Base-by-base conservation (phyloP, 1,140 invertebrate genomes). In the Drosophila lini region DNA sequence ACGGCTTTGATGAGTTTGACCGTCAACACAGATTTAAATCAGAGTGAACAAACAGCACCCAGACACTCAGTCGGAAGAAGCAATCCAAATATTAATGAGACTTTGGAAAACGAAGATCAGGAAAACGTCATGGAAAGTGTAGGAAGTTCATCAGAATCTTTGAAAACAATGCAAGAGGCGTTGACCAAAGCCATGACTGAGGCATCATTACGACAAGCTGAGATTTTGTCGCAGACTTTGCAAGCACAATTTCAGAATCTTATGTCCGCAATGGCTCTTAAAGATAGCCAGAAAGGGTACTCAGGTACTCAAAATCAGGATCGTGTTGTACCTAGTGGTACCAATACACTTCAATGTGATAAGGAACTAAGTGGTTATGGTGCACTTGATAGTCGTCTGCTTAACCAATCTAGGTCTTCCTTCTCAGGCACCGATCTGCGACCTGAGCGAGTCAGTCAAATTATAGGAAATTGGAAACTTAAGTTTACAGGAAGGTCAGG, bases 181-280 rank as follows among this genome's bases (percentile, higher is more conserved):
- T 36, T 53, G n/a, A 53, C 32, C 31, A 36, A 53, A 36, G 32
- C 16, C 16, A 53, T 36, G 31, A 36, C 11, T 7, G 32, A 53
- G 31, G 16, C 50, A 13, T 36, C 50, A 36, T 19, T 36, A 53
- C 50, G 31, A 53, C 32, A 53, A 53, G 31, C 16, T 13, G 31
- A 53, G 16, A 34, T 53, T 4, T 53, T 53, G 16, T 34, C 50
- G n/a, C 50, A 15, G 16, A 34, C 31, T 1, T 36, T 53, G 11
- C 50, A 53, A 53, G 28, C 10, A 10, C 50, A 53, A 53, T 53
- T 53, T 34, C 16, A 53, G 31, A 53, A 52, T 19, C 31, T 52
- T 19, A 52, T 52, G 31, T 52, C 16, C 0, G 50, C 28, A 16
- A 13, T 53, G n/a, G 13, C 50, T 13, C 11, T 7, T 19, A 36